Evolutionary conservation across 2,888 invertebrate genomes (phyloP), one percentile per base, ranked within the genome.

Genomic region (Priocnemis perturbator): DNA sequence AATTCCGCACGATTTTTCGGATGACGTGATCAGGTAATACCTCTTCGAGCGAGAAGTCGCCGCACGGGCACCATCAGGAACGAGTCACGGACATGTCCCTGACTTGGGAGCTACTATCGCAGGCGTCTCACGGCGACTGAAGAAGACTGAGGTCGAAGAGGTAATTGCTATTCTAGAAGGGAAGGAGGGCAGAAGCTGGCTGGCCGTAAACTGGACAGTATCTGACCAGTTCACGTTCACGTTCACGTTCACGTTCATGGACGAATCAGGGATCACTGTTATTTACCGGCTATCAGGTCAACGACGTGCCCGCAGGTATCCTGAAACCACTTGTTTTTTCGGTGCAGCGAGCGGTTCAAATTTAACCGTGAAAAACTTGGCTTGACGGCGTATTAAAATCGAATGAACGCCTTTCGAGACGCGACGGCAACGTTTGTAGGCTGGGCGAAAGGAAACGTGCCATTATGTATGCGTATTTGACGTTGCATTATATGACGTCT

Each of bases 191-290:
- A 76, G 48, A 37, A 66, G 69, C 73, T 75, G 76, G 77, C 83
- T 79, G 79, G 81, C 81, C 75, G 81, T 73, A 76, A 74, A 77
- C 76, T 77, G 80, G 81, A 79, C 73, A 81, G 76, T 81, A 80
- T 76, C 77, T 85, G 86, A 83, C 83, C 86, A 83, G 82, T 83
- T 85, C 81, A 81, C 81, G 84, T 85, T 86, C 86, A 87, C 79
- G 82, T 83, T 85, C 81, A 81, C 81, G 84, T 85, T 86, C 86
- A 87, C 79, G 85, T 83, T 86, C 86, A 87, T 74, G 85, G 84
- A 77, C 84, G 77, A 77, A 65, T 74, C 70, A 78, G 60, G 63
- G 66, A 47, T 79, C 74, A 81, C 84, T 87, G 86, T 85, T 87
- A 86, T 83, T 86, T 86, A 87, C 86, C 86, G 84, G 69, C 77